Percentiles rank a stretch among this genome's conserved stretches.
phyloP scores from a whole-genome alignment of 1,140 invertebrate species.

The Drosophila paulistorum region DNA sequence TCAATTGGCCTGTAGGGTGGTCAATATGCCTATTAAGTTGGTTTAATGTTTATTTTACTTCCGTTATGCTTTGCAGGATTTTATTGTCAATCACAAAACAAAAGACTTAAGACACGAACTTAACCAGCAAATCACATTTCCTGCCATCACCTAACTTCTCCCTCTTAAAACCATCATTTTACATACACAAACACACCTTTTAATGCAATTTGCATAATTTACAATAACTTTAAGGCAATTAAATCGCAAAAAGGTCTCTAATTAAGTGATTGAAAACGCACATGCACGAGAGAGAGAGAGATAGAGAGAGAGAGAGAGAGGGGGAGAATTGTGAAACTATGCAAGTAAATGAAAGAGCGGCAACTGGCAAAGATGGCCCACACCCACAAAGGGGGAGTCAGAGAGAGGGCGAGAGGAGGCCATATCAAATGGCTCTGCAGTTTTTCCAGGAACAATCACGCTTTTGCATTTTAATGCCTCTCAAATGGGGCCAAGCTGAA shows the following conservation, averaged over 20 bases:
- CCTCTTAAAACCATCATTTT: background rate
- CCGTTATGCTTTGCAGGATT: background rate
- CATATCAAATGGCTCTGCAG: constrained; percentile 36
- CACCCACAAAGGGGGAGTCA: constrained; percentile 36
- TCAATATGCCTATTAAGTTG: background rate
- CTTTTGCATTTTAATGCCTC: constrained; percentile 81
- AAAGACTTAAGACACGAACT: constrained; percentile 78
- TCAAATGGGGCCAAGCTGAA: constrained; percentile 62
- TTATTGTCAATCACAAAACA: constrained; percentile 41
- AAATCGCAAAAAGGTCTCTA: constrained; percentile 62
- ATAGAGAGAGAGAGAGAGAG: constrained; percentile 32
- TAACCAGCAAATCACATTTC: constrained; percentile 48
- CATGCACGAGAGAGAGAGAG: constrained; percentile 14
- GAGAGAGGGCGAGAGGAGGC: background rate
- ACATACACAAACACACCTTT: constrained; percentile 25
- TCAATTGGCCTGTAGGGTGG: too few relatives aligned
- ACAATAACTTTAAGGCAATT: constrained; percentile 65
- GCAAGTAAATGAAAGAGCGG: constrained; percentile 62
- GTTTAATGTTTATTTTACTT: background rate
- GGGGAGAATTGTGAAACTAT: constrained; percentile 54
- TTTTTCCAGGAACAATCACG: constrained; percentile 80
- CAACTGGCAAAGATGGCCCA: constrained; percentile 40
- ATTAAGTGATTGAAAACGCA: constrained; percentile 81
- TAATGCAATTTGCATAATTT: constrained; percentile 65
- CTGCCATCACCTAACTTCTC: constrained; percentile 25